Conservation (phyloP, 2,888 invertebrate genomes). For the Apotomis capreana region DNA sequence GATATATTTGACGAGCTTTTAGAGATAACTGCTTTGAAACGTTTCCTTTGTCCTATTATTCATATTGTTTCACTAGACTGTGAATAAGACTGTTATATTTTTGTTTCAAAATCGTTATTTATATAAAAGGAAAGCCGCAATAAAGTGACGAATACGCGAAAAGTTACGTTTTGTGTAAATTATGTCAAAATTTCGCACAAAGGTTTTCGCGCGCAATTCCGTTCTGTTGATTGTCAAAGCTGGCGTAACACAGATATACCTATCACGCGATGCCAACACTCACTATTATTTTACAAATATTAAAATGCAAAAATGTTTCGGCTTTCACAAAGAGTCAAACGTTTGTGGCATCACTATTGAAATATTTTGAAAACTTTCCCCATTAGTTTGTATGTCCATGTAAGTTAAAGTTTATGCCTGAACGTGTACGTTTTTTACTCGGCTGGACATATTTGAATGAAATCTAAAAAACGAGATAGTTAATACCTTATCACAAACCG, state of each 20-base stretch:
- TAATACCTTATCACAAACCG: too few relatives aligned
- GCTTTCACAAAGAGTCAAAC: neutral
- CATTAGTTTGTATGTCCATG: too few relatives aligned
- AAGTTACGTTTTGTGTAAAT: constrained; percentile 22
- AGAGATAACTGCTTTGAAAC: constrained; percentile 74
- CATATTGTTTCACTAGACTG: constrained; percentile 66
- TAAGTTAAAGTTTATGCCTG: too few relatives aligned
- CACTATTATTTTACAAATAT: constrained; percentile 30
- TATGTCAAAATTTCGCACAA: constrained; percentile 38
- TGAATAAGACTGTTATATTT: constrained; percentile 60
- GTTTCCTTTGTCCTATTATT: constrained; percentile 75
- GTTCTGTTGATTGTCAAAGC: constrained; percentile 55
- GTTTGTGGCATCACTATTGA: neutral
- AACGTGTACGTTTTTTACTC: too few relatives aligned
- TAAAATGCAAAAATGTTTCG: constrained; percentile 16
- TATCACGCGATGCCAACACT: constrained; percentile 15
- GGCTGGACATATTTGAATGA: too few relatives aligned
- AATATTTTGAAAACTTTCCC: too few relatives aligned
- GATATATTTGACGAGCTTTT: constrained; percentile 74
- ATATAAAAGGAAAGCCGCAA: constrained; percentile 32
- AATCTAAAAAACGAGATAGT: too few relatives aligned
- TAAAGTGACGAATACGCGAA: constrained; percentile 12
- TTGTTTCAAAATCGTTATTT: constrained; percentile 57
- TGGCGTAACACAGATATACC: constrained; percentile 45
- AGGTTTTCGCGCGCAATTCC: constrained; percentile 48